phyloP scores from a whole-genome alignment of 2,113 vertebrate species.

The Parus major region DNA sequence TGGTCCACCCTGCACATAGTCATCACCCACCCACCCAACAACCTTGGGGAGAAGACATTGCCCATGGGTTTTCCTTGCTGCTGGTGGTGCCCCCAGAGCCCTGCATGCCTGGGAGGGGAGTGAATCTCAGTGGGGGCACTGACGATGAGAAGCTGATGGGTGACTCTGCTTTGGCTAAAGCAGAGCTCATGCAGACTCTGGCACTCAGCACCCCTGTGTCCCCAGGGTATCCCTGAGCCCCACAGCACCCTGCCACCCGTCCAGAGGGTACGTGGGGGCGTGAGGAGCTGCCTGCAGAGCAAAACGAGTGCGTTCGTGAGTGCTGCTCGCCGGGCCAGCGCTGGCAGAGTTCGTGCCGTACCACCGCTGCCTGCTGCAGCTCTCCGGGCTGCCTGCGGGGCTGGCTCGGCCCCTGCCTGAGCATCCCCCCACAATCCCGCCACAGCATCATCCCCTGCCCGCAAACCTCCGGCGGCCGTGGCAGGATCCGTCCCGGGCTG shows the following conservation, averaged over 20 bases:
- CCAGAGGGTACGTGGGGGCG: fast-evolving
- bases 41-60: background rate
- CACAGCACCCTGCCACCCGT: background rate
- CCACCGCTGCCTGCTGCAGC: background rate
- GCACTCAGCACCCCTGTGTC: background rate
- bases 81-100: background rate
- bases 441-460: background rate
- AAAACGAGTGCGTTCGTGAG: fast-evolving
- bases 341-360: background rate
- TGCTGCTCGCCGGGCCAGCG: fast-evolving
- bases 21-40: background rate
- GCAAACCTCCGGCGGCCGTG: background rate
- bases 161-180: background rate
- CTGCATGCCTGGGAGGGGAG: fast-evolving
- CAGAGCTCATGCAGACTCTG: background rate
- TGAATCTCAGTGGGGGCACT: background rate
- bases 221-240: background rate
- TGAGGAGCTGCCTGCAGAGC: background rate
- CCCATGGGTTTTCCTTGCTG: background rate
- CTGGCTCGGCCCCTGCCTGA: background rate
- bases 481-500: background rate
- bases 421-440: background rate
- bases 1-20: fast-evolving
- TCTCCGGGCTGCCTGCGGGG: background rate
- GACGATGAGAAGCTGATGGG: background rate